phyloP scores from a whole-genome alignment of 2,888 invertebrate species.

The Eupithecia insigniata region DNA sequence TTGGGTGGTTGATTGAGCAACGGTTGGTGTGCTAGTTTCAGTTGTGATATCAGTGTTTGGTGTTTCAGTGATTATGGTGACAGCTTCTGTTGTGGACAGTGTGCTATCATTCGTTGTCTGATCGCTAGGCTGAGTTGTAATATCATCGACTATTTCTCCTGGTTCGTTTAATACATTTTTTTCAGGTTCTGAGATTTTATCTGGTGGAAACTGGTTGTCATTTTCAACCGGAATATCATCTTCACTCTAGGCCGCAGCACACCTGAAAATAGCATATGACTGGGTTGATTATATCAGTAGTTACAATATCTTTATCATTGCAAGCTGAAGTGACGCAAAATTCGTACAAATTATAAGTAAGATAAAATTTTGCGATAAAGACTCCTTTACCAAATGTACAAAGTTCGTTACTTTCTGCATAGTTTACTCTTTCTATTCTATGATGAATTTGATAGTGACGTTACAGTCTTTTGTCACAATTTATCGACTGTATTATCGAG shows the following conservation, averaged over 20 bases:
- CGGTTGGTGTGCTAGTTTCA: neutral
- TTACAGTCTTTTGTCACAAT: neutral
- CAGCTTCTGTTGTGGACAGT: neutral
- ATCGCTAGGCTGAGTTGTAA: neutral
- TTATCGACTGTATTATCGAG: neutral
- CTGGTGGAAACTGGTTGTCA: constrained; percentile 76
- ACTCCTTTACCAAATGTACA: constrained; percentile 16
- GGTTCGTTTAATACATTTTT: constrained; percentile 57
- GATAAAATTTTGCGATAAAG: constrained; percentile 74
- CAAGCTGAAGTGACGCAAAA: constrained; percentile 67
- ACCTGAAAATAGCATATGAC: constrained; percentile 63
- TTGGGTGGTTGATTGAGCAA: neutral
- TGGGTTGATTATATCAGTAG: constrained; percentile 56
- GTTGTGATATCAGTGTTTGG: neutral
- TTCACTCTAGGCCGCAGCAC: constrained; percentile 60
- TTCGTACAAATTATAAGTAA: constrained; percentile 64
- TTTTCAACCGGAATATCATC: constrained; percentile 72
- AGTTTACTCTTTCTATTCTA: neutral
- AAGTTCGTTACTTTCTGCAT: neutral
- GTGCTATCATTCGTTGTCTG: neutral
- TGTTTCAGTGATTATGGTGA: neutral
- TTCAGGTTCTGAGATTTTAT: constrained; percentile 60
- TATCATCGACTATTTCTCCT: constrained; percentile 53
- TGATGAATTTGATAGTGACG: neutral
- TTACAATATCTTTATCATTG: constrained; percentile 61